These are phyloP conservation scores for Pandemis cinnamomeana DNA, from an alignment of 2,888 invertebrate genomes.

Conservation along the genomic window DNA sequence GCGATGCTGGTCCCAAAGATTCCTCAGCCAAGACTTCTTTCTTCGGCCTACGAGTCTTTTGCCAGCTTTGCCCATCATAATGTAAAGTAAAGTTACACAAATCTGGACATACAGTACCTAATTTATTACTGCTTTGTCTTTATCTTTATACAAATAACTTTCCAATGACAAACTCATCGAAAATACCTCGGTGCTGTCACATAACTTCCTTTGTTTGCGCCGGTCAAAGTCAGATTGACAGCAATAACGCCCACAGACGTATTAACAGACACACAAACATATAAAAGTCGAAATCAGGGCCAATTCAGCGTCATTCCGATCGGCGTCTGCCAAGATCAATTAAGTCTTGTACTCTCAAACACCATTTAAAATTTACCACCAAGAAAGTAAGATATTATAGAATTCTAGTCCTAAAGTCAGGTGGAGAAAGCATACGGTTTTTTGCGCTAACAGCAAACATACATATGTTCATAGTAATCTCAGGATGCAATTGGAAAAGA, in stretches of 20 bases:
- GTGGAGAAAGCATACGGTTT: slow-evolving; percentile 31
- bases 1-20: too few relatives aligned
- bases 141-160: neutral
- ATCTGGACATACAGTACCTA: too few relatives aligned
- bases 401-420: slow-evolving; percentile 44
- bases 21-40: too few relatives aligned
- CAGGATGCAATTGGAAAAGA: slow-evolving; percentile 64
- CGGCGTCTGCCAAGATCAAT: slow-evolving; percentile 77
- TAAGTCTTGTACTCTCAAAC: slow-evolving; percentile 69
- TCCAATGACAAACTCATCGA: neutral
- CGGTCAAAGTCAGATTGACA: neutral
- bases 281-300: slow-evolving; percentile 51
- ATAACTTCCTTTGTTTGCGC: neutral
- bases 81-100: too few relatives aligned
- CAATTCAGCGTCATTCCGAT: slow-evolving; percentile 70
- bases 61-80: too few relatives aligned
- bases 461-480: slow-evolving; percentile 59
- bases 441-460: slow-evolving; percentile 7
- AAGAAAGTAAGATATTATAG: neutral
- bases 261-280: slow-evolving; percentile 61
- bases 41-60: too few relatives aligned
- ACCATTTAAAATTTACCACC: slow-evolving; percentile 42
- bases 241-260: slow-evolving; percentile 43
- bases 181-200: neutral
- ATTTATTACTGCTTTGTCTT: too few relatives aligned